Evolutionary conservation across 2,888 invertebrate species (phyloP), one percentile per base, ranked within the genome.

Genomic region (Cephus pygmeus): DNA sequence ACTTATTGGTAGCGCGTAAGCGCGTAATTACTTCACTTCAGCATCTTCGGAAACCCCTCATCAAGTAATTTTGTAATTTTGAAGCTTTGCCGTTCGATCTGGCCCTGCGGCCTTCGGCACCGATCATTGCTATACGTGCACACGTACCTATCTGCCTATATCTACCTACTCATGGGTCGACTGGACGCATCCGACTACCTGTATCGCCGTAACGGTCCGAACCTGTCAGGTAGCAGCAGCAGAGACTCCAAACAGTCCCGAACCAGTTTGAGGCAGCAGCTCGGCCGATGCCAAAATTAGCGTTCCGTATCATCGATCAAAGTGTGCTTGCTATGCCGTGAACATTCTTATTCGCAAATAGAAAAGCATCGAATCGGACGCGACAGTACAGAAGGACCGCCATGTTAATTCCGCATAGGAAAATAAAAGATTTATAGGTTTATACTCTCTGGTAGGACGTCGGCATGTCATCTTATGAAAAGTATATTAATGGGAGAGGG

Each of bases 31-130:
- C 85, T 82, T 84, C 81, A 77, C 81, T 83, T 81, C 79, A 78
- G 81, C 79, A 77, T 82, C 79, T 36, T 33, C 68, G 76, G 77
- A 79, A 85, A 86, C 85, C 86, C 79, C 79, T 83, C 83, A 86
- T 88, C 87, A 86, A 83, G 85, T 82, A 85, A 88, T 88, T 88
- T 88, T 86, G 87, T 83, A 88, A 88, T 88, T 88, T 87, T 84
- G 85, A 83, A 83, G 82, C 83, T 83, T 81, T 81, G 81, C 76
- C 77, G 73, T 69, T 11, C 68, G 69, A 71, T 35, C 76, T 78
- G 73, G 85, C 56, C 83, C 82, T 75, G 78, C 79, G 82, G 84
- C 83, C 79, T 56, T 69, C 80, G 36, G 76, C 76, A 73, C 73
- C 56, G 56, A 56, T 56, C 56, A 56, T 56, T 56, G 23, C 56